A percentile compares a stretch with the other conserved stretches of the same genome.
phyloP scores from a whole-genome alignment of 2,797 vertebrate genomes.

The Diplodus puntazzo region DNA sequence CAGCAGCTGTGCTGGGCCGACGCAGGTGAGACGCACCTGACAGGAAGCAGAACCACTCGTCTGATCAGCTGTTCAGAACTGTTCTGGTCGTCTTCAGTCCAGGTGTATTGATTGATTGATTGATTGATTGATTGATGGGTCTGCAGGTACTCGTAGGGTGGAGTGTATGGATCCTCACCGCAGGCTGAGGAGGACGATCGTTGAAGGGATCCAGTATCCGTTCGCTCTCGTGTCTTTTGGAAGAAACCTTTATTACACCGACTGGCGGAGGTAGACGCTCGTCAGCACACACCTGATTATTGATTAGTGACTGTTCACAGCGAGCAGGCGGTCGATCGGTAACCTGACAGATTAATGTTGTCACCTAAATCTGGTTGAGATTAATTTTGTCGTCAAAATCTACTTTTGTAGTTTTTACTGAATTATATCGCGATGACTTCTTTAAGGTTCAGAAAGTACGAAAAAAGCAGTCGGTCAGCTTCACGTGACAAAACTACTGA shows the following conservation, averaged over 20 bases:
- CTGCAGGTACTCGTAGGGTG: slow-evolving; percentile 88
- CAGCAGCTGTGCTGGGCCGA: slow-evolving; percentile 95
- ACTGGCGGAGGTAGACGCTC: slow-evolving; percentile 91
- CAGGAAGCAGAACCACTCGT: neutral
- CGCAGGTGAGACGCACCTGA: slow-evolving; percentile 85
- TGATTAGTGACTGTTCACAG: too few species aligned
- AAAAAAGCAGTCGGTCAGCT: too few species aligned
- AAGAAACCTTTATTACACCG: slow-evolving; percentile 93
- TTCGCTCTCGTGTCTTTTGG: slow-evolving; percentile 90
- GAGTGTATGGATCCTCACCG: slow-evolving; percentile 91
- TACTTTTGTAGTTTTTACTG: too few species aligned
- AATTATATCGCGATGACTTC: too few species aligned
- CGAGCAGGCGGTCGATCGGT: too few species aligned
- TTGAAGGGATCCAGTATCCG: slow-evolving; percentile 92
- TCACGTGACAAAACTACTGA: too few species aligned
- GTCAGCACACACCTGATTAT: neutral
- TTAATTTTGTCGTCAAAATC: too few species aligned
- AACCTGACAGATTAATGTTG: too few species aligned
- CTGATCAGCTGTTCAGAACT: neutral
- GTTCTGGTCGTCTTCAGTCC: neutral
- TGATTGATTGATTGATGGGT: neutral
- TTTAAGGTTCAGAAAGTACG: too few species aligned
- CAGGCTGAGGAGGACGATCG: slow-evolving; percentile 79
- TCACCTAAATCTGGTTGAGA: too few species aligned
- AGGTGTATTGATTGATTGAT: neutral